Conservation (phyloP, 1,140 invertebrate species). For the Protaetia brevitarsis region DNA sequence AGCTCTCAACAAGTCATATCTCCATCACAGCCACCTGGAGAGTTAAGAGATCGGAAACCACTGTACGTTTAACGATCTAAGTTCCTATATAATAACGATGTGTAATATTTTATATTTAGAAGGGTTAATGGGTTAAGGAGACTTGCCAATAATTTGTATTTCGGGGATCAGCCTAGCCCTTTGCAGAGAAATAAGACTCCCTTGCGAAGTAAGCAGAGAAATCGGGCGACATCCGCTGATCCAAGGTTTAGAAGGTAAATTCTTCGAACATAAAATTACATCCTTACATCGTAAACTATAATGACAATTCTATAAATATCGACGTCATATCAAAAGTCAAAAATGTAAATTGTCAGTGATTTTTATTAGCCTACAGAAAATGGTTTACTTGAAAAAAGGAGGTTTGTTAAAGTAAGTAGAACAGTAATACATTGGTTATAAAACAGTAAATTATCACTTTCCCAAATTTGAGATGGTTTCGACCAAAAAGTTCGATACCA, state of each 20-base stretch:
- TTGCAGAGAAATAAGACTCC: background rate
- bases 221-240: slow-evolving; percentile 10
- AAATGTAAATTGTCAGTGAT: background rate
- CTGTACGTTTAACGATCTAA: background rate
- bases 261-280: too few species aligned
- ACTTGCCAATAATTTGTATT: background rate
- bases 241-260: slow-evolving; percentile 16
- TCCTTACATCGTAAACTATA: too few species aligned
- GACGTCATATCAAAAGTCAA: background rate
- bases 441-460: too few species aligned
- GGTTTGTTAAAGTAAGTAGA: background rate
- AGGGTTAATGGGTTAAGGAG: slow-evolving; percentile 6
- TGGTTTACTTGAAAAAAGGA: background rate
- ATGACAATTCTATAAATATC: too few species aligned
- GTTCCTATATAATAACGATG: background rate
- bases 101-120: background rate
- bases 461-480: too few species aligned
- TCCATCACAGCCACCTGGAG: background rate
- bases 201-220: background rate
- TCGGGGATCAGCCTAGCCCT: background rate
- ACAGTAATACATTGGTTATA: too few species aligned
- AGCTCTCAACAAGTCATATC: slow-evolving; percentile 10
- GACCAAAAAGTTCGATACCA: too few species aligned
- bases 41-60: background rate
- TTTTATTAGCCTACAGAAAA: background rate